A percentile compares a stretch with the other conserved stretches of the same genome.
These are phyloP conservation scores for Sorex fumeus DNA, from an alignment of 2,113 vertebrate genomes.

Conservation along the genomic window DNA sequence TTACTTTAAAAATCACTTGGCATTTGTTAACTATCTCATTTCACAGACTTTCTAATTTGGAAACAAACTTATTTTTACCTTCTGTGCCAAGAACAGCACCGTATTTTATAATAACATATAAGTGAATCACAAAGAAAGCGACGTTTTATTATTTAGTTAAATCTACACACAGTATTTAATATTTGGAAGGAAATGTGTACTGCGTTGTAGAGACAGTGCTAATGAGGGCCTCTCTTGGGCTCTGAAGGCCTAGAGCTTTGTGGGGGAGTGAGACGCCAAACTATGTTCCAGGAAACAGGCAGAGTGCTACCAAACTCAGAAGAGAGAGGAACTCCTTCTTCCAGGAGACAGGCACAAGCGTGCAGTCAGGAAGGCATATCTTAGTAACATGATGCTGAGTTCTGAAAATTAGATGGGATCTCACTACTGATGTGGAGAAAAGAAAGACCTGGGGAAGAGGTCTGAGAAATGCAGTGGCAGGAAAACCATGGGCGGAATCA, in stretches of 20 bases:
- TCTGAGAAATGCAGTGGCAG: background rate
- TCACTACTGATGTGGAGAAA: too few relatives aligned
- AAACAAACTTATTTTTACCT: constrained; percentile 59
- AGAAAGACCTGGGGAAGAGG: background rate
- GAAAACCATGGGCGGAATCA: background rate
- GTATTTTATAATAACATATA: constrained; percentile 24
- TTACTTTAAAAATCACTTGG: constrained; percentile 57
- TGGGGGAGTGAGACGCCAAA: background rate
- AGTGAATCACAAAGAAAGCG: background rate
- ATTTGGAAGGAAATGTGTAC: background rate
- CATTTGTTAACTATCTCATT: constrained; percentile 46
- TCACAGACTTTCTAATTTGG: constrained; percentile 42
- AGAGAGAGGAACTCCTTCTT: background rate
- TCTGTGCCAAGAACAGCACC: constrained; percentile 33
- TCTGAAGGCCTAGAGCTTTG: background rate
- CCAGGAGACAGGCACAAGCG: background rate
- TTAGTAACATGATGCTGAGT: background rate
- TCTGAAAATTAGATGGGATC: background rate
- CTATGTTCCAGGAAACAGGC: background rate
- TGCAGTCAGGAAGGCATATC: background rate
- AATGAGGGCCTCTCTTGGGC: background rate
- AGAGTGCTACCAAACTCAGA: background rate
- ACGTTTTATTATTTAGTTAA: constrained; percentile 31
- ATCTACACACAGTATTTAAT: background rate
- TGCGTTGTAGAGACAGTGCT: background rate